These are phyloP conservation scores for Norana najaformis DNA, from an alignment of 2,888 invertebrate genomes.

Conservation along the genomic window DNA sequence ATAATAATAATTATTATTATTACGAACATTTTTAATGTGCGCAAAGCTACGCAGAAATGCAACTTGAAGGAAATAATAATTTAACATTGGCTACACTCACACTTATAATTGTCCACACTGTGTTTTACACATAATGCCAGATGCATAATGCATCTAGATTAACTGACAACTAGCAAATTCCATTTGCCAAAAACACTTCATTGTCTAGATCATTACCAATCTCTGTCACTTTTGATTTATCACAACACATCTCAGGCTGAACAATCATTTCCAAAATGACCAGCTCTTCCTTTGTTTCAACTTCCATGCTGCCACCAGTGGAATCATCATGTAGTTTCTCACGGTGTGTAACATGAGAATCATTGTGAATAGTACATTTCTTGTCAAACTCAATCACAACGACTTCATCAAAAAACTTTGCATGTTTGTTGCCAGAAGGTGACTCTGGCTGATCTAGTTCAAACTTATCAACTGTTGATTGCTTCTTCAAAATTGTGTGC, in stretches of 20 bases:
- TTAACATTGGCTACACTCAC: too few relatives aligned
- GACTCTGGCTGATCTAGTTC: slow-evolving; percentile 17
- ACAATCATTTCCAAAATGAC: not conserved
- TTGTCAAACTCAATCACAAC: slow-evolving; percentile 14
- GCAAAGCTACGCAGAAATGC: too few relatives aligned
- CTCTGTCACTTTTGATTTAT: not conserved
- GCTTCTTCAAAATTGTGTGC: slow-evolving; percentile 23
- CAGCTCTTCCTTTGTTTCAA: not conserved
- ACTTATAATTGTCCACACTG: too few relatives aligned
- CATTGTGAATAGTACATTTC: not conserved
- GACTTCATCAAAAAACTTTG: slow-evolving; percentile 21
- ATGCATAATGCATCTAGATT: not conserved
- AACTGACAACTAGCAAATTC: not conserved
- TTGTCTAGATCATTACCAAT: not conserved
- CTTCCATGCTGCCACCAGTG: not conserved
- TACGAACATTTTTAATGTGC: too few relatives aligned
- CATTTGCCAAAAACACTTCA: not conserved
- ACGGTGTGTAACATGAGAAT: slow-evolving; percentile 2
- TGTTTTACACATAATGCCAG: too few relatives aligned
- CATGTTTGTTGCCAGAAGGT: not conserved
- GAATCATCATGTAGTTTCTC: slow-evolving; percentile 16
- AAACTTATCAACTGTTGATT: not conserved
- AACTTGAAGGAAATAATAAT: too few relatives aligned
- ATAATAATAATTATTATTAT: too few relatives aligned
- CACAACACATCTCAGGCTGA: not conserved